Base-by-base conservation (phyloP, 2,888 invertebrate genomes). In the Papilio elwesi region DNA sequence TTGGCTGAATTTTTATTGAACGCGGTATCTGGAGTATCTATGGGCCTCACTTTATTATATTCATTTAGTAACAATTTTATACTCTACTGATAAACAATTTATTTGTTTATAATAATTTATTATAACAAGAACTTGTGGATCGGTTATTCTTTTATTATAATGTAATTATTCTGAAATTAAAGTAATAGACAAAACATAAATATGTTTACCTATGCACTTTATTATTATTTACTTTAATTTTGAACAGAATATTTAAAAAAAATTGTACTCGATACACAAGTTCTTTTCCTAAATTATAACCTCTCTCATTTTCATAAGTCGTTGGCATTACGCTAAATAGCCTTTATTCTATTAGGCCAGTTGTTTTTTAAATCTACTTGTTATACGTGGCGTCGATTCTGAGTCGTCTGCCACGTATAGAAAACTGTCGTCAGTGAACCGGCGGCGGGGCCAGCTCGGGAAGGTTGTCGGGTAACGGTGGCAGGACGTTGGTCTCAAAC, bases 401-500 rank as follows among this genome's bases (percentile, higher is more conserved):
- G 12, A 92, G 76, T 77, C 92, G 81, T 64, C 92, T 83, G 83
- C 92, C 92, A 85, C 91, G 90, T 86, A 92, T 90, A 65, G 92
- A 91, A 75, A 92, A 81, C 83, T 89, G 82, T 47, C 86, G 91
- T 92, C 92, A 92, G 86, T 91, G 90, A 70, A 86, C 85, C 70
- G 88, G 89, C 36, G 85, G 87, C 8, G 82, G 86, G 0, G 88
- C 86, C 26, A 91, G 78, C 16, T 94, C 92, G 43, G 93, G 93
- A 77, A 92, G 91, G 82, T 90, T 94, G 79, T 96, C 96, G n/a
- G 96, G 95, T 72, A 95, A 85, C 0, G 97, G 97, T 0, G 96
- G 96, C 64, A 96, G 90, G n/a, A 98, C 97, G 89, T 98, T 98
- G 70, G 95, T 94, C 81, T 96, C 94, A 87, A 97, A 97, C 38